phyloP scores from a whole-genome alignment of 2,113 vertebrate genomes.

The Cervus canadensis region DNA sequence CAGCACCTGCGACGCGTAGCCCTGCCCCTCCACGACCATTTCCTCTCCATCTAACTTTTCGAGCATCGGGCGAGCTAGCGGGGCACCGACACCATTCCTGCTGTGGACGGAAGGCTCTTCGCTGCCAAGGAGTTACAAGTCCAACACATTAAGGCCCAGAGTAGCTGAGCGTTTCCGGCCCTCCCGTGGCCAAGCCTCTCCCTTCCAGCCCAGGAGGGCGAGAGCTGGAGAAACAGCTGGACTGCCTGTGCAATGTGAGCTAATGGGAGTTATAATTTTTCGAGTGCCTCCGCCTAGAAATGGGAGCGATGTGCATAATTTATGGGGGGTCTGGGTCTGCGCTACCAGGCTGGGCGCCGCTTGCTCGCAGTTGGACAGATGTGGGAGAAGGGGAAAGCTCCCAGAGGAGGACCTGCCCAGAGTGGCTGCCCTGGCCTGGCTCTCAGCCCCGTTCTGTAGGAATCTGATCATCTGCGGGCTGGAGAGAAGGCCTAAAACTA shows the following conservation, averaged over 20 bases:
- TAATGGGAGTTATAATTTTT: conserved; percentile 72
- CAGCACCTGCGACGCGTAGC: fast-evolving
- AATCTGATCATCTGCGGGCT: not conserved
- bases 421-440: not conserved
- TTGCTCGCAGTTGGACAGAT: not conserved
- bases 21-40: not conserved
- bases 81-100: not conserved
- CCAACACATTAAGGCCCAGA: not conserved
- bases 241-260: conserved; percentile 73
- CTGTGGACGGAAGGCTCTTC: not conserved
- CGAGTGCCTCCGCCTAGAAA: conserved; percentile 76
- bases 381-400: not conserved
- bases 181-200: not conserved
- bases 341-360: conserved; percentile 72
- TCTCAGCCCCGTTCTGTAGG: not conserved
- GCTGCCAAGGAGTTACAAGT: not conserved
- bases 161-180: not conserved
- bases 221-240: conserved; percentile 57
- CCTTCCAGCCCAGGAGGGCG: conserved; percentile 24
- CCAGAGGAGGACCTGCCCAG: not conserved
- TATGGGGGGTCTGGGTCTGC: conserved; percentile 77
- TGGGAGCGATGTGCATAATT: conserved; percentile 82
- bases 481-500: not conserved
- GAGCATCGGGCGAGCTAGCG: not conserved
- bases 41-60: not conserved